Base-by-base conservation (phyloP, 2,113 vertebrate genomes). In the Lepus timidus region DNA sequence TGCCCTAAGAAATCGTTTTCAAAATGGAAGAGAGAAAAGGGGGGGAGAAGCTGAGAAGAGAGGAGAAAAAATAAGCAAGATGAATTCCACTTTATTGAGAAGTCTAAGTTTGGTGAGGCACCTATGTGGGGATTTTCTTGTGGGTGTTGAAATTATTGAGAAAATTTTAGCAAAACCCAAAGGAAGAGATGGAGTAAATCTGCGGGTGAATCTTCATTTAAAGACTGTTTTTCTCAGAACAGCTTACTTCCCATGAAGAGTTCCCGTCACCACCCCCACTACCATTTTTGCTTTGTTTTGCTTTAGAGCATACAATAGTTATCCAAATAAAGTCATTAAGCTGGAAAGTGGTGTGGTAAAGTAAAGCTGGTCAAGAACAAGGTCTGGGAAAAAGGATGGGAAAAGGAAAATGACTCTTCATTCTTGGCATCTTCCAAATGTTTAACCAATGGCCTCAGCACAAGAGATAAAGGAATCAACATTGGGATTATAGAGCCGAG, bases 131-230 rank as follows among this genome's bases (percentile, higher is more conserved):
- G 19, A 68, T 79, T 17, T 90, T 67, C 39, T 55, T 33, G 9
- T 49, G 16, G 7, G 14, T 76, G 9, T 62, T 55, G 36, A 62
- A 89, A 89, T 51, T 68, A 1, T 67, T 90, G 29, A 82, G 52
- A 91, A 71, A 93, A 84, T 51, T 49, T 51, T 67, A 93, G 13
- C 36, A 82, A 93, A 94, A 36, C 36, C 27, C 65, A 88, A 6
- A 79, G 83, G 91, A 91, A 94, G 36, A 68, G 4, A 73, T 49
- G 33, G 58, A 51, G 4, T 25, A 58, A 61, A 11, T 64, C 81
- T 58, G 31, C 13, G 93, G 55, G 33, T 27, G 4, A 91, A 33
- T 79, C 14, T 85, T 94, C 44, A 76, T 25, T 86, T 62, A 62
- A 67, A 74, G 12, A 29, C 29, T 67, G 0, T 67, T 85, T 49